A percentile compares a stretch with the other conserved stretches of the same genome.
Evolutionary conservation across 2,888 invertebrate genomes (phyloP).

Genomic region (Melanophora roralis): DNA sequence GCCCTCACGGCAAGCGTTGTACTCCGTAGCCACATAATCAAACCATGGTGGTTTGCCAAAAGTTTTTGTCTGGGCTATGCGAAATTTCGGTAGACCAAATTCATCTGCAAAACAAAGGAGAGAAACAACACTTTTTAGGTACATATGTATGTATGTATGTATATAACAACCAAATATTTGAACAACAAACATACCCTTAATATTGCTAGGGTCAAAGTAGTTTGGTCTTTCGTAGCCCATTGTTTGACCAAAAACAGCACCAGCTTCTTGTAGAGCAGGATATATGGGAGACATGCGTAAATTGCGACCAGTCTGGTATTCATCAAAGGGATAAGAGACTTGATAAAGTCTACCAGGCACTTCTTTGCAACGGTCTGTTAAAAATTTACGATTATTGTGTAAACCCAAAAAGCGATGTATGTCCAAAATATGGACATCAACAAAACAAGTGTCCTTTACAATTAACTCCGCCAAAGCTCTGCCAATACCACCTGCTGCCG

Average conservation of each 20-base stretch:
- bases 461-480: constrained; percentile 92
- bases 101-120: constrained; percentile 69
- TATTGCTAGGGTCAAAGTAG: constrained; percentile 86
- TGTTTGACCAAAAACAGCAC: constrained; percentile 96
- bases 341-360: constrained; percentile 92
- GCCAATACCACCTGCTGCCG: constrained; percentile 97
- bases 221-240: constrained; percentile 98
- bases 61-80: constrained; percentile 87
- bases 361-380: constrained; percentile 93
- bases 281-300: constrained; percentile 96
- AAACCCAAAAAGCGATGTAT: constrained; percentile 93
- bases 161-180: background rate
- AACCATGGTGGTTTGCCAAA: constrained; percentile 97
- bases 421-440: constrained; percentile 93
- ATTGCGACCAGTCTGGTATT: constrained; percentile 90
- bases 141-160: no score
- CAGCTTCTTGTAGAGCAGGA: constrained; percentile 91
- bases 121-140: background rate
- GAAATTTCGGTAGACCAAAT: constrained; percentile 75
- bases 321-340: constrained; percentile 88
- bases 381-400: constrained; percentile 95
- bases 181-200: constrained; percentile 73
- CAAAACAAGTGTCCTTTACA: constrained; percentile 86
- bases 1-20: constrained; percentile 94
- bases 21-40: constrained; percentile 90